Conservation (phyloP, 2,888 invertebrate genomes). For the Seira sanloemensis region DNA sequence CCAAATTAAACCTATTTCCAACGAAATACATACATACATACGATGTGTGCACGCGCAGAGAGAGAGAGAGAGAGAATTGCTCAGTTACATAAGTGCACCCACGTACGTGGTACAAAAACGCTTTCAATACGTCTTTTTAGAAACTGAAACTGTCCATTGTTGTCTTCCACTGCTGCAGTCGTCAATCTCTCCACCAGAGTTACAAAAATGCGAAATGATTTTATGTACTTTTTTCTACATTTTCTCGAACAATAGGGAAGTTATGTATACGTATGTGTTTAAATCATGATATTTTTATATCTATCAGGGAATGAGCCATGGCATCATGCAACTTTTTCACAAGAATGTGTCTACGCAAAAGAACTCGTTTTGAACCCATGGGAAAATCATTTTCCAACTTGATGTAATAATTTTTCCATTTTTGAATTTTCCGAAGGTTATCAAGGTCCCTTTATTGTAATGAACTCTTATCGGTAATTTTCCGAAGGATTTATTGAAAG, state of each 20-base stretch:
- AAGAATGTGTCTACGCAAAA: not conserved
- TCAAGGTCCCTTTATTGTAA: conserved; percentile 57
- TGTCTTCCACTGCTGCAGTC: not conserved
- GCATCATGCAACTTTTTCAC: not conserved
- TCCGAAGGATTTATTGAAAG: conserved; percentile 62
- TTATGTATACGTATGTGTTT: too few species aligned
- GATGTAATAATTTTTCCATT: conserved; percentile 46
- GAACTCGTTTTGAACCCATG: conserved; percentile 58
- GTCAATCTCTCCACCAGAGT: too few species aligned
- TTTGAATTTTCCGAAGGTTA: conserved; percentile 58
- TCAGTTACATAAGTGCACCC: too few species aligned
- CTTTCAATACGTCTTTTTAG: not conserved
- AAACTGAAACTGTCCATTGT: conserved; percentile 14
- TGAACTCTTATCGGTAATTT: conserved; percentile 59
- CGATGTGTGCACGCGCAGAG: too few species aligned
- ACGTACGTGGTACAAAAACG: not conserved
- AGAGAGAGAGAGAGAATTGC: too few species aligned
- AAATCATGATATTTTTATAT: not conserved
- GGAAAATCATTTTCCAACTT: conserved; percentile 54
- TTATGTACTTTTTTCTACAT: not conserved
- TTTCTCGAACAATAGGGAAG: conserved; percentile 17
- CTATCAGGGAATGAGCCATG: too few species aligned
- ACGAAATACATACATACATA: not conserved
- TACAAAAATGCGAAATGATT: not conserved
- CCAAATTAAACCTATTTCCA: not conserved